Base-by-base conservation (phyloP, 2,888 invertebrate species). In the Drosophila suboccidentalis region DNA sequence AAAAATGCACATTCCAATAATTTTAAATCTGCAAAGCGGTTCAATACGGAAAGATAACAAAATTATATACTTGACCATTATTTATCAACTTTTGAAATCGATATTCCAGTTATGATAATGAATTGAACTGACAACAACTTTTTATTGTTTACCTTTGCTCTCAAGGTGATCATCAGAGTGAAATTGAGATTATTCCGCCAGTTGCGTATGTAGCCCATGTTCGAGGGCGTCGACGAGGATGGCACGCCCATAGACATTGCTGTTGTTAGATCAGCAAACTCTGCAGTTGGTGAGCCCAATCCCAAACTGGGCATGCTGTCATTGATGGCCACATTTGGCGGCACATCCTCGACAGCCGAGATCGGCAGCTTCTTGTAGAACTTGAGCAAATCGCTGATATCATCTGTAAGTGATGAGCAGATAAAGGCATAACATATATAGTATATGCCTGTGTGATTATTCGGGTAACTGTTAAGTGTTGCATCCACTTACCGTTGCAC, bases 351-450 rank as follows among this genome's bases (percentile, higher is more conserved):
- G 6, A 39, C 32, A 47, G 71, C 67, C 17, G 74, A 53, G 4
- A n/a, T 58, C n/a, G 89, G 89, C 70, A 90, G 79, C 72, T 91
- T 92, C 78, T 92, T 92, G 66, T 92, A 92, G 82, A 92, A 92
- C 78, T 92, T 92, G 49, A 92, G 86, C 74, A 92, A 87, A 80
- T 92, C 92, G 75, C 90, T 92, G 68, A 92, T 92, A 61, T 92
- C 92, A 82, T 92, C 92, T 92, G 83, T 13, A 81, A 81, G 46
- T 46, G 44, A 9, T n/a, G 39, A 34, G 54, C 17, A 22, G 9
- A 10, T 5, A n/a, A 39, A 9, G 17, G 19, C 8, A 22, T 26
- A 34, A 19, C 22, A 34, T 9, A 49, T 5, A 41, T 32, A 29
- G 15, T 0, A 26, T 8, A 26, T 26, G 5, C 2, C 26, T 26